Evolutionary conservation across 2,888 invertebrate genomes (phyloP).

Genomic region (Caenorhabditis wallacei): DNA sequence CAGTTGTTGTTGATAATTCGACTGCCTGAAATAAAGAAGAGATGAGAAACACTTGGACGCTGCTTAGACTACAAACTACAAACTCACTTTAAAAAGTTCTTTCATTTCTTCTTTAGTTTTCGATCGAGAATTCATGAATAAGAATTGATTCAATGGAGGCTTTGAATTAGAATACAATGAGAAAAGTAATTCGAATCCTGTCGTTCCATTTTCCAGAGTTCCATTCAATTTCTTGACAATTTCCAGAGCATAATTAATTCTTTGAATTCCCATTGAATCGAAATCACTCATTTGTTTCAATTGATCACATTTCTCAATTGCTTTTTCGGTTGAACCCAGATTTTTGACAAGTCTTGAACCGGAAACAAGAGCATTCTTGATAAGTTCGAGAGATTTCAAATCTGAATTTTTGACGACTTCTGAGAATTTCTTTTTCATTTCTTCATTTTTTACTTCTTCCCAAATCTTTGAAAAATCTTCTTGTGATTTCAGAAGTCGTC

Average conservation of each 20-base stretch:
- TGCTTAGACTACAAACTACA: too few relatives aligned
- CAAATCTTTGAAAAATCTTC: not conserved
- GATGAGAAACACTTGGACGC: too few relatives aligned
- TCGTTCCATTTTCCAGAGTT: not conserved
- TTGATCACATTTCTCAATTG: not conserved
- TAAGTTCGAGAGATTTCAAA: constrained; percentile 5
- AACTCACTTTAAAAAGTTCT: not conserved
- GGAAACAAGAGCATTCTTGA: constrained; percentile 1
- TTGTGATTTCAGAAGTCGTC: too few relatives aligned
- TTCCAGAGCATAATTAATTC: not conserved
- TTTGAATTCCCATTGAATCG: not conserved
- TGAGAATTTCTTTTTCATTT: not conserved
- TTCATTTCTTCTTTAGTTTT: not conserved
- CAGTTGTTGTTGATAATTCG: too few relatives aligned
- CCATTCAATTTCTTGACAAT: not conserved
- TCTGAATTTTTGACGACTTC: too few relatives aligned
- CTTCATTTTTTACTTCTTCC: not conserved
- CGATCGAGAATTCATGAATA: too few relatives aligned
- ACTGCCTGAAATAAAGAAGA: too few relatives aligned
- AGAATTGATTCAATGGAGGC: too few relatives aligned
- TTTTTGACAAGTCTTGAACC: constrained; percentile 14
- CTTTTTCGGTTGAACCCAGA: not conserved
- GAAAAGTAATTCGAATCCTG: not conserved
- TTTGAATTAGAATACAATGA: not conserved
- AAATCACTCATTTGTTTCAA: not conserved